Evolutionary conservation across 2,797 vertebrate genomes (phyloP).

Genomic region (Pygocentrus nattereri): DNA sequence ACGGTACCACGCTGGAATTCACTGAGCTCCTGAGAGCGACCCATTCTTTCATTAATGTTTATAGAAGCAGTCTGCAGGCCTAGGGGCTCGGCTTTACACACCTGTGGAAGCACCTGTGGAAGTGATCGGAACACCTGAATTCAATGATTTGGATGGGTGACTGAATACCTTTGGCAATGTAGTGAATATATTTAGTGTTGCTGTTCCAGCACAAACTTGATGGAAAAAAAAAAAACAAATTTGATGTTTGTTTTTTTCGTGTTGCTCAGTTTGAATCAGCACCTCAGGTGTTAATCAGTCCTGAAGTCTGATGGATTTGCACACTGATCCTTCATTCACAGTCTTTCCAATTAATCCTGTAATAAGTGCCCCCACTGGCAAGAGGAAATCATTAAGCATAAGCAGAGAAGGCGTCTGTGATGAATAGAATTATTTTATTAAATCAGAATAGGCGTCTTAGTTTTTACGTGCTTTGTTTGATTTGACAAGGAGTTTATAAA

Average conservation of each 20-base stretch:
- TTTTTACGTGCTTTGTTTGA: not conserved
- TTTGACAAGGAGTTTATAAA: too few relatives aligned
- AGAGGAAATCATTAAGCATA: not conserved
- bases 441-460: not conserved
- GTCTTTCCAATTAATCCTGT: slow-evolving; percentile 14
- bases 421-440: not conserved
- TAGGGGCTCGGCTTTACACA: too few relatives aligned
- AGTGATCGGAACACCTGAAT: too few relatives aligned
- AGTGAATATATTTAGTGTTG: not conserved
- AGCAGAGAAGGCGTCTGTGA: not conserved
- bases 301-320: not conserved
- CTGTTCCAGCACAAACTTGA: not conserved
- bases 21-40: too few relatives aligned
- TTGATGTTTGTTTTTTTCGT: not conserved
- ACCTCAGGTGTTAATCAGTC: not conserved
- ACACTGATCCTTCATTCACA: not conserved
- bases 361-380: not conserved
- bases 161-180: too few relatives aligned
- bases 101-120: too few relatives aligned
- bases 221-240: not conserved
- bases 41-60: too few relatives aligned
- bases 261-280: not conserved
- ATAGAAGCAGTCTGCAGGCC: too few relatives aligned
- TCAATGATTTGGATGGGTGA: too few relatives aligned
- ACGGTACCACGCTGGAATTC: too few relatives aligned